Conservation (phyloP, 92 coral and sea anemone genomes). For the Epizoanthus stellaris region DNA sequence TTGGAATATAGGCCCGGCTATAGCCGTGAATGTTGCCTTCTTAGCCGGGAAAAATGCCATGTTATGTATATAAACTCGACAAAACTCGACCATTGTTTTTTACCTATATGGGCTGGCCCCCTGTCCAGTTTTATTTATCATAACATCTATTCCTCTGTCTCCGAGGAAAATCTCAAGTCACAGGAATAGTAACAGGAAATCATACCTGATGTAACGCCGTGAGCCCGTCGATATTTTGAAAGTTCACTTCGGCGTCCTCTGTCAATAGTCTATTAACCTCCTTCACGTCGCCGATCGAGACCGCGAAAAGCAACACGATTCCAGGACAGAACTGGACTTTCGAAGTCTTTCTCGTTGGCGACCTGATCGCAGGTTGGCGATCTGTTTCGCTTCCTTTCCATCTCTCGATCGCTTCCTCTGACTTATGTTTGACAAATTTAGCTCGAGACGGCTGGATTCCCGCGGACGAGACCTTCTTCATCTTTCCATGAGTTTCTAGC, state of each 20-base stretch:
- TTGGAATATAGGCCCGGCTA: not conserved
- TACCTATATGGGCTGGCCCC: too few relatives aligned
- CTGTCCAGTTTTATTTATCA: too few relatives aligned
- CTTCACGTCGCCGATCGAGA: constrained; percentile 62
- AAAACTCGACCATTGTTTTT: too few relatives aligned
- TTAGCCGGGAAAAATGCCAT: too few relatives aligned
- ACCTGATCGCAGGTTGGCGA: constrained; percentile 54
- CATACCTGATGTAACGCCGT: constrained; percentile 64
- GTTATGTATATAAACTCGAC: too few relatives aligned
- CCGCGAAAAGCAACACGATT: constrained; percentile 59
- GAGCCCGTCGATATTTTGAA: constrained; percentile 62
- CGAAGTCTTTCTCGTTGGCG: constrained; percentile 43
- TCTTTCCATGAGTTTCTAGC: constrained; percentile 41
- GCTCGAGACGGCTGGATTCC: constrained; percentile 64
- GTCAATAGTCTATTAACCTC: constrained; percentile 50
- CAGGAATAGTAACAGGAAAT: not conserved
- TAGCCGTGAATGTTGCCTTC: too few relatives aligned
- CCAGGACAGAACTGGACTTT: constrained; percentile 59
- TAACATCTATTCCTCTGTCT: too few relatives aligned
- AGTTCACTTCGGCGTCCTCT: constrained; percentile 54
- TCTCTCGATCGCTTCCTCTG: constrained; percentile 56
- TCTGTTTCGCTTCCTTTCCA: constrained; percentile 69
- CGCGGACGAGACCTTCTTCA: constrained; percentile 58
- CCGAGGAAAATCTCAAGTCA: not conserved
- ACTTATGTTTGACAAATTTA: constrained; percentile 56